Evolutionary conservation across 2,113 vertebrate genomes (phyloP).

Genomic region (Trochalopteron elliotii): DNA sequence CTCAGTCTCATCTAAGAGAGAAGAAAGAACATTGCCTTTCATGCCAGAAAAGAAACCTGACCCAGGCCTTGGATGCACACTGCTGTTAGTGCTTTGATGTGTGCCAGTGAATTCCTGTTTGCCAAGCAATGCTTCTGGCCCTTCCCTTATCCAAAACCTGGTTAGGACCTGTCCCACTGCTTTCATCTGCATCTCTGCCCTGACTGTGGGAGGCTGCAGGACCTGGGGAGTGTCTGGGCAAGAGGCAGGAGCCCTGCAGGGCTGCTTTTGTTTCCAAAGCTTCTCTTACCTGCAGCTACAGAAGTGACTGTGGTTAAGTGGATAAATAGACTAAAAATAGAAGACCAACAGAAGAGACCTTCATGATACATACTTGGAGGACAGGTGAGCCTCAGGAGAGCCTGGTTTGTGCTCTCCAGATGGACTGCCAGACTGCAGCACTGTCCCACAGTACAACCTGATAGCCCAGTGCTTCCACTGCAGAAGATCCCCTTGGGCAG

Average conservation of each 20-base stretch:
- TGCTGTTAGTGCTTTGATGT: neutral
- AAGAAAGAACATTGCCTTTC: neutral
- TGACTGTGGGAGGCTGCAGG: neutral
- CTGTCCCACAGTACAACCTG: neutral
- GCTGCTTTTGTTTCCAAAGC: neutral
- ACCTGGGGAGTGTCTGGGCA: neutral
- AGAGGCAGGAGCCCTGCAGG: neutral
- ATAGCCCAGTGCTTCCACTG: neutral
- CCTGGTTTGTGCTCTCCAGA: neutral
- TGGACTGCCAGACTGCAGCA: neutral
- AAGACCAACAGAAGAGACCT: neutral
- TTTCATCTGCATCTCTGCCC: neutral
- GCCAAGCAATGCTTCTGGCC: neutral
- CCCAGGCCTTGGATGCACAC: neutral
- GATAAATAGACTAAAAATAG: neutral
- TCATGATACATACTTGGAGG: neutral
- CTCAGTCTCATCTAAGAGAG: neutral
- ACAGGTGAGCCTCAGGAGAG: neutral
- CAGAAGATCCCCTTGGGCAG: neutral
- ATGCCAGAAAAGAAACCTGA: neutral
- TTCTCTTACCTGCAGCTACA: neutral
- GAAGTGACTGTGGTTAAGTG: neutral
- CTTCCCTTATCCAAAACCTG: neutral
- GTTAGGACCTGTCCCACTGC: neutral
- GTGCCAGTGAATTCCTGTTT: neutral